A percentile compares a stretch with the other conserved stretches of the same genome.
Conservation (phyloP, 2,888 invertebrate genomes). For the Panzeria rudis region DNA sequence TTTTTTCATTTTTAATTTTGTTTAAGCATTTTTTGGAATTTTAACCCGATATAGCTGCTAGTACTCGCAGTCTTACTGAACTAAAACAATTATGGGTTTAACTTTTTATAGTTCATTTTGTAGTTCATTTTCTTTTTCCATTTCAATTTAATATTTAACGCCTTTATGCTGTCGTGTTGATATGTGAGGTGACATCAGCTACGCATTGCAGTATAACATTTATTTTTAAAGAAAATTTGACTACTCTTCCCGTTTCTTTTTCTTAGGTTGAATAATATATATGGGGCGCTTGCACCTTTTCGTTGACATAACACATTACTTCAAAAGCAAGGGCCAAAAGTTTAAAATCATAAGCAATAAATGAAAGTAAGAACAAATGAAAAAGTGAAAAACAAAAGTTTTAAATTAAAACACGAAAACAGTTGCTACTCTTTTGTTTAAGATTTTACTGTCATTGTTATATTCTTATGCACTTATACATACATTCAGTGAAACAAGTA, state of each 20-base stretch:
- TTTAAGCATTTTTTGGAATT: no score
- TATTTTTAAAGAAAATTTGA: not conserved
- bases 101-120: not conserved
- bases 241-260: no score
- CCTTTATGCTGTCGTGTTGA: slow-evolving; percentile 49
- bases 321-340: slow-evolving; percentile 52
- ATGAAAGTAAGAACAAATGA: not conserved
- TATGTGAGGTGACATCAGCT: slow-evolving; percentile 44
- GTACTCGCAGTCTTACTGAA: no score
- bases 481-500: not conserved
- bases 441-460: slow-evolving; percentile 30
- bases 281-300: not conserved
- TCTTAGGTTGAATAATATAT: no score
- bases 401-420: slow-evolving; percentile 55
- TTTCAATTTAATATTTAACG: slow-evolving; percentile 29
- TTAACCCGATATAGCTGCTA: no score
- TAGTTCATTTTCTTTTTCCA: not conserved
- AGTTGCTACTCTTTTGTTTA: slow-evolving; percentile 44
- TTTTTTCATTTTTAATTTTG: no score
- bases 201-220: slow-evolving; percentile 14
- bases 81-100: no score
- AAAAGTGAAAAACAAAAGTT: slow-evolving; percentile 45
- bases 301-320: slow-evolving; percentile 35
- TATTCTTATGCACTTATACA: not conserved
- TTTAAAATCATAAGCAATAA: slow-evolving; percentile 35